phyloP scores from a whole-genome alignment of 2,113 vertebrate genomes.

The Anthoscopus minutus region DNA sequence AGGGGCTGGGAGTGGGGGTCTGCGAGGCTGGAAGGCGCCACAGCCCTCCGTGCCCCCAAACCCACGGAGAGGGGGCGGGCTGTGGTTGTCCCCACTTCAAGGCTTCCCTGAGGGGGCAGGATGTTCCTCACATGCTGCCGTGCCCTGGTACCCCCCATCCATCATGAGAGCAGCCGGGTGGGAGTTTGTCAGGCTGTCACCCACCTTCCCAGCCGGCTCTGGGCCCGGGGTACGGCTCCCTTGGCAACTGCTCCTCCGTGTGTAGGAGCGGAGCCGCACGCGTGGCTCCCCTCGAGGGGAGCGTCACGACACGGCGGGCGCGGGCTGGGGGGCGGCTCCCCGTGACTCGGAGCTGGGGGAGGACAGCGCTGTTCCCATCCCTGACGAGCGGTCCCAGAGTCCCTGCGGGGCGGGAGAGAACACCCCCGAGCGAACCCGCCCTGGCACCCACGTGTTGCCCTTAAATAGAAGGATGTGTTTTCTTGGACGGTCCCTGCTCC shows the following conservation, averaged over 20 bases:
- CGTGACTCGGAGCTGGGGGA: not conserved
- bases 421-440: not conserved
- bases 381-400: not conserved
- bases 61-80: accelerated
- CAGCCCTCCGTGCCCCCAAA: accelerated
- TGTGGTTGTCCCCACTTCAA: accelerated
- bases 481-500: not conserved
- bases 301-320: not conserved
- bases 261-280: not conserved
- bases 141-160: not conserved
- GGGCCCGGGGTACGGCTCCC: not conserved
- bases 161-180: not conserved
- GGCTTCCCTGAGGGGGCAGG: accelerated
- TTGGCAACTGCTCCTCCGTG: not conserved
- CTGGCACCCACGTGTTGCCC: accelerated
- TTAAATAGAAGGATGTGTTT: not conserved
- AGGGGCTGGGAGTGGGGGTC: accelerated
- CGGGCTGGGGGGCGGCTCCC: not conserved
- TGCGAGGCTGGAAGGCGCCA: not conserved
- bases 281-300: not conserved
- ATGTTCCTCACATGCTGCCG: accelerated
- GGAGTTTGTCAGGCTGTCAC: not conserved
- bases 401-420: not conserved
- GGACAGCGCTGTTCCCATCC: not conserved
- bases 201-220: not conserved